Conservation (phyloP, 2,797 vertebrate genomes). For the Phataginus tetradactyla region DNA sequence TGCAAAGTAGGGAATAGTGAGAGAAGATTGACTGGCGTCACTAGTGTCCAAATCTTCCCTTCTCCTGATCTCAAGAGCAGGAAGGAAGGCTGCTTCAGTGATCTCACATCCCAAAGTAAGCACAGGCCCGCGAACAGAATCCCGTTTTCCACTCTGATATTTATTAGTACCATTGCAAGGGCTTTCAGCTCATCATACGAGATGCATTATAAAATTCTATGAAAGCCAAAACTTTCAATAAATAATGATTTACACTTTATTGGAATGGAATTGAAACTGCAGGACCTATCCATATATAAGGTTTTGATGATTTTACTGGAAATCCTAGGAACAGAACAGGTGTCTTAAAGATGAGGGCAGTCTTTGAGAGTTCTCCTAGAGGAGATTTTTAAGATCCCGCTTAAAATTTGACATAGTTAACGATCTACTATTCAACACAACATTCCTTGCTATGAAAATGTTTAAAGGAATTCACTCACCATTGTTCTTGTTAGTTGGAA, state of each 20-base stretch:
- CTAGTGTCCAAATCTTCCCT: background rate
- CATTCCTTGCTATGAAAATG: slow-evolving; percentile 84
- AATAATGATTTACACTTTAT: slow-evolving; percentile 54
- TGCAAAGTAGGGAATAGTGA: background rate
- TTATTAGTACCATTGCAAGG: background rate
- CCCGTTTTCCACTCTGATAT: background rate
- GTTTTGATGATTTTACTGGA: slow-evolving; percentile 58
- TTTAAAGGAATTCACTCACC: slow-evolving; percentile 87
- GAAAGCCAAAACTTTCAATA: slow-evolving; percentile 51
- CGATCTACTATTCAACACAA: slow-evolving; percentile 81
- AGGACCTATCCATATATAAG: background rate
- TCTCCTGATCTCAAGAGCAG: background rate
- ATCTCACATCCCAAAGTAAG: background rate
- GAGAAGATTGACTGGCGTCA: background rate
- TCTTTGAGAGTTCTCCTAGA: slow-evolving; percentile 51
- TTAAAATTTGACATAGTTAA: slow-evolving; percentile 76
- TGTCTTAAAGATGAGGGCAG: background rate
- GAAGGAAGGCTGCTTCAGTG: background rate
- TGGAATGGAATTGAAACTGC: background rate
- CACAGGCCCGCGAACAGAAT: accelerated
- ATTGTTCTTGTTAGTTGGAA: slow-evolving; percentile 87
- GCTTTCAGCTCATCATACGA: background rate
- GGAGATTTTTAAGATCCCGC: background rate
- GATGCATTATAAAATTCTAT: slow-evolving; percentile 45
- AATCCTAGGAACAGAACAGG: slow-evolving; percentile 42